Base-by-base conservation (phyloP, 2,888 invertebrate genomes). In the Eupithecia inturbata region DNA sequence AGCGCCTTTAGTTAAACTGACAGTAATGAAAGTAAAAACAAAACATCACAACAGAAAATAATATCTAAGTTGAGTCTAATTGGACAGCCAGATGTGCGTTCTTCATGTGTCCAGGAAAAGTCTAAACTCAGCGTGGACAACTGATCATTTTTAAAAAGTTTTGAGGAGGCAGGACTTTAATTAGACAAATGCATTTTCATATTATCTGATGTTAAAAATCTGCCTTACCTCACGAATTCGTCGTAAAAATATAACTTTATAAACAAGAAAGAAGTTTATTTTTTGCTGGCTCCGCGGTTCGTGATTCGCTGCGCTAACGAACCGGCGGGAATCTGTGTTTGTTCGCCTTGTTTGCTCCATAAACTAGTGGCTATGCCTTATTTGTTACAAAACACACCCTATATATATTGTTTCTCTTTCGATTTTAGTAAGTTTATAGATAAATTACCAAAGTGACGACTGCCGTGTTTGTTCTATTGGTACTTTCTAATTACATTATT, bases 271-370 rank as follows among this genome's bases (percentile, higher is more conserved):
- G 79, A 78, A 80, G 79, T 82, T 83, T 83, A 84, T 87, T 87
- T 64, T 83, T 64, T 82, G 76, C 78, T 75, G 62, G 71, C 75
- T 68, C 41, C 71, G 78, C 70, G 78, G 79, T 77, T 73, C 76
- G 79, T 77, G 79, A 80, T 80, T 79, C 73, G 80, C 80, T 77
- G 45, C 81, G 79, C 86, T 88, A 88, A 88, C 88, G 88, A 88
- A 88, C 86, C 87, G 79, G 80, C 39, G 78, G 78, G 81, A 49
- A 80, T 76, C 77, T 81, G 81, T 88, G 84, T 88, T 88, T 88
- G 85, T 78, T 83, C 86, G 84, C 84, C 84, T 84, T 86, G 86
- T 87, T 87, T 85, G 80, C 74, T 76, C 22, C 45, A 68, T 70
- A 64, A 72, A 75, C 72, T 75, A 75, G 72, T 70, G 49, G 63